Evolutionary conservation across 1,140 invertebrate species (phyloP).

Genomic region (Arctopsyche grandis): DNA sequence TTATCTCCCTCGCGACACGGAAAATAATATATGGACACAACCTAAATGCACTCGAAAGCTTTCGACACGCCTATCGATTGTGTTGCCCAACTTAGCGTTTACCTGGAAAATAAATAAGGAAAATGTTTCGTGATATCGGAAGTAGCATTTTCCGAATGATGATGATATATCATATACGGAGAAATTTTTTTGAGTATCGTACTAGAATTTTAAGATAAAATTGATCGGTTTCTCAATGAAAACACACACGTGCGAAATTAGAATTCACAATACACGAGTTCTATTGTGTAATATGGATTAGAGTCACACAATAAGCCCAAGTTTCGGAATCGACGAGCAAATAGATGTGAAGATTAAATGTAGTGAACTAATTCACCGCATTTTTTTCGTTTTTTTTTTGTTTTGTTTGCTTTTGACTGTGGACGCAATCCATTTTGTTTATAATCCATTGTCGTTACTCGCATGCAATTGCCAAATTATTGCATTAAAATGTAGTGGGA

Average conservation of each 20-base stretch:
- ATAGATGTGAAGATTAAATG: constrained; percentile 22
- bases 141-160: neutral
- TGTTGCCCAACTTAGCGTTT: no score
- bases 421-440: constrained; percentile 17
- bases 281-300: constrained; percentile 12
- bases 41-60: no score
- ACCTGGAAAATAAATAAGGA: neutral
- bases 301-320: constrained; percentile 17
- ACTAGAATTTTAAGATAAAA: neutral
- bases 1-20: neutral
- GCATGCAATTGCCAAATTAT: constrained; percentile 18
- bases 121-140: neutral
- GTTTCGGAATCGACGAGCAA: constrained; percentile 30
- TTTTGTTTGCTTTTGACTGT: neutral
- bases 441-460: constrained; percentile 19
- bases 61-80: no score
- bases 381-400: neutral
- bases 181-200: neutral
- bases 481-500: neutral
- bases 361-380: neutral
- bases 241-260: neutral
- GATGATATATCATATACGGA: neutral
- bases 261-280: constrained; percentile 14
- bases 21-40: no score
- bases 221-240: neutral